These are phyloP conservation scores for Hoplodrina blanda DNA, from an alignment of 2,888 invertebrate species.

Conservation along the genomic window DNA sequence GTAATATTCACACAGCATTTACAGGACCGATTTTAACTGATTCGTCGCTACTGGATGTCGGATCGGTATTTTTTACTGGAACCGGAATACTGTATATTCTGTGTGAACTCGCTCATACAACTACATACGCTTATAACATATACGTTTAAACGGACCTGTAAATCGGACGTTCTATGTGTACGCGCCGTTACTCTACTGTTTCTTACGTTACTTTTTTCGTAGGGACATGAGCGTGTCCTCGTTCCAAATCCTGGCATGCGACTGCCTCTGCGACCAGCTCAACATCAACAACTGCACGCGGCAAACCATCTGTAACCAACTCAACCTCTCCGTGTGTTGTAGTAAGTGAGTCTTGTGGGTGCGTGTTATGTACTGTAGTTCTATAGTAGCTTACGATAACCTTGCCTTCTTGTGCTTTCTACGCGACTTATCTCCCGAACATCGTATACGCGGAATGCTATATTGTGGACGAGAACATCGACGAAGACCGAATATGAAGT, in stretches of 20 bases:
- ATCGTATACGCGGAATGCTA: neutral
- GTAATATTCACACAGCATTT: too few relatives aligned
- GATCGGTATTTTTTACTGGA: too few relatives aligned
- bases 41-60: too few relatives aligned
- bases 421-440: neutral
- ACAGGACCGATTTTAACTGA: too few relatives aligned
- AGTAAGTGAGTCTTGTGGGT: slow-evolving; percentile 85
- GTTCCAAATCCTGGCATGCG: slow-evolving; percentile 81
- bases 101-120: too few relatives aligned
- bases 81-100: too few relatives aligned
- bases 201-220: slow-evolving; percentile 11
- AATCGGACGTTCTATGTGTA: too few relatives aligned
- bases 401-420: neutral
- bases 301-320: slow-evolving; percentile 78
- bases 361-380: slow-evolving; percentile 67
- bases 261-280: slow-evolving; percentile 79
- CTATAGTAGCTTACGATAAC: slow-evolving; percentile 20
- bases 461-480: neutral
- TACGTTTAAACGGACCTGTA: too few relatives aligned
- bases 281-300: slow-evolving; percentile 81
- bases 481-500: neutral
- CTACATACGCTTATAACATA: too few relatives aligned
- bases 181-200: neutral
- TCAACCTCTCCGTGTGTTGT: slow-evolving; percentile 85
- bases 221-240: slow-evolving; percentile 86